Conservation (phyloP, 2,113 vertebrate species). For the Onychostruthus taczanowskii region DNA sequence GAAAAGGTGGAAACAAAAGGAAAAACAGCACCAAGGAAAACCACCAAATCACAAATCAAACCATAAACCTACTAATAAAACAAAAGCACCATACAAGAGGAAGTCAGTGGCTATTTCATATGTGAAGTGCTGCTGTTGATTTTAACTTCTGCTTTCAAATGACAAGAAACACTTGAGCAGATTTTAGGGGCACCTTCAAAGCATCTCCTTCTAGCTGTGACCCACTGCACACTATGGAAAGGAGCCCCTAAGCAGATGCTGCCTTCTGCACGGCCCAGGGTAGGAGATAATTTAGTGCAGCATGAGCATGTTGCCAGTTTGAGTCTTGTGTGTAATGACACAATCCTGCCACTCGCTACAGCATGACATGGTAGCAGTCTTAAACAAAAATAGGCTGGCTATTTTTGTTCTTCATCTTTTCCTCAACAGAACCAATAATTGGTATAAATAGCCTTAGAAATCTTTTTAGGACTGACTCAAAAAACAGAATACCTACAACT, state of each 20-base stretch:
- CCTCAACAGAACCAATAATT: background rate
- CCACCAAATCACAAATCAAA: too few relatives aligned
- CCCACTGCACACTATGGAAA: background rate
- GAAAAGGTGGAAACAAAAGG: too few relatives aligned
- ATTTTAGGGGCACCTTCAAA: background rate
- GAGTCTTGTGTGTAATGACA: background rate
- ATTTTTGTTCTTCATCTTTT: background rate
- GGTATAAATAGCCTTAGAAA: background rate
- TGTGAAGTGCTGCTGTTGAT: background rate
- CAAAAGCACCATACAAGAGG: background rate
- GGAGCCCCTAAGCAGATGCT: background rate
- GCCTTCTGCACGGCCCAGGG: background rate
- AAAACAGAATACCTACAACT: background rate
- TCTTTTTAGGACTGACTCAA: background rate
- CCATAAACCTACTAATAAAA: too few relatives aligned
- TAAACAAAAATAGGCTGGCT: background rate
- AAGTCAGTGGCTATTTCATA: background rate
- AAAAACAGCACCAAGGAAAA: too few relatives aligned
- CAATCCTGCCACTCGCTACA: background rate
- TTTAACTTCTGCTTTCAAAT: background rate
- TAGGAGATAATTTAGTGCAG: background rate
- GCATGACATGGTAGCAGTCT: background rate
- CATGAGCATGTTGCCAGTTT: background rate
- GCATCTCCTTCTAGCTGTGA: background rate
- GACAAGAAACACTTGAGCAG: background rate